These are phyloP conservation scores for Cerastis rubricosa DNA, from an alignment of 2,888 invertebrate species.

Conservation along the genomic window DNA sequence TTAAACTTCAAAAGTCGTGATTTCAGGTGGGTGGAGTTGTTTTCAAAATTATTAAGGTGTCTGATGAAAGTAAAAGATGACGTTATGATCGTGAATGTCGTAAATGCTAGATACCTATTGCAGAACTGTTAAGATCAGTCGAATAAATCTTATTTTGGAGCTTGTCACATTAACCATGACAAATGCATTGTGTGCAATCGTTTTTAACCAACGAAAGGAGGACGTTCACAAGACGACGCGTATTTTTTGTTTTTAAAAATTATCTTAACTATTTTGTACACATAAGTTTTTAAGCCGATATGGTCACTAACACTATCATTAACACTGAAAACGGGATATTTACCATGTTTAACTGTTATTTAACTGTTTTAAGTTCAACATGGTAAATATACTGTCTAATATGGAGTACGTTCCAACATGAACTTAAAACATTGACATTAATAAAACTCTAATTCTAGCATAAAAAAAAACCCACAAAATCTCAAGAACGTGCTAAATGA, in stretches of 20 bases:
- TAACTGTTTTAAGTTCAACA: no score
- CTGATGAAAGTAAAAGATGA: slow-evolving; percentile 28
- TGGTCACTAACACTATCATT: no score
- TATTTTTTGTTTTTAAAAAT: background rate
- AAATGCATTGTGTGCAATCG: slow-evolving; percentile 26
- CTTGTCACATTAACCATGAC: slow-evolving; percentile 26
- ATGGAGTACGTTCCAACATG: background rate
- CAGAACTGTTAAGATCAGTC: slow-evolving; percentile 16
- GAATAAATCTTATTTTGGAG: slow-evolving; percentile 17
- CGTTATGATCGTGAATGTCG: background rate
- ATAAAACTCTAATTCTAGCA: background rate
- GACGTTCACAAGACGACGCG: background rate
- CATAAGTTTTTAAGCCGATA: no score
- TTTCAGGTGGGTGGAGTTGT: slow-evolving; percentile 11
- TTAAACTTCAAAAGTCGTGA: background rate
- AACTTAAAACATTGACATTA: slow-evolving; percentile 4
- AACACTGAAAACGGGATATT: no score
- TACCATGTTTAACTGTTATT: no score
- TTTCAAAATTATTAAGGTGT: background rate
- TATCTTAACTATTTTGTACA: background rate
- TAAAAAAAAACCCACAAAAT: background rate
- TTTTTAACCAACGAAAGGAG: background rate
- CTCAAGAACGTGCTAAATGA: slow-evolving; percentile 28
- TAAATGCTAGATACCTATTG: slow-evolving; percentile 12
- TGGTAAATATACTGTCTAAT: no score